Base-by-base conservation (phyloP, 2,113 vertebrate species). In the Oreochromis spilurus region DNA sequence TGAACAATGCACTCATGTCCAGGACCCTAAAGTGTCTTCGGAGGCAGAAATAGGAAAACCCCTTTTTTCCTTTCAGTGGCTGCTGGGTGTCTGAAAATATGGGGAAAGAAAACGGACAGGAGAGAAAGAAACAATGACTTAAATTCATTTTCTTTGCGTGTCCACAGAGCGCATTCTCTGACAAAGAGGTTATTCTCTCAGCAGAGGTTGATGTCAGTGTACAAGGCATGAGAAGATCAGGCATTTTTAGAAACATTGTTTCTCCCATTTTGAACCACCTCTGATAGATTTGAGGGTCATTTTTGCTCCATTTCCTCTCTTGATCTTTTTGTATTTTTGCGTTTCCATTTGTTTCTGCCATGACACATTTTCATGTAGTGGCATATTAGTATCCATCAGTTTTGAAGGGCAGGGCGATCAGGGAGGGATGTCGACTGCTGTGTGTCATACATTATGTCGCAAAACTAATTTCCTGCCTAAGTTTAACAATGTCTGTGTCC, bases 401-500 rank as follows among this genome's bases (percentile, higher is more conserved):
- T 92, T 88, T 96, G 94, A 96, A 95, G 95, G 93, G 93, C 95
- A 91, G 81, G 43, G 84, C 57, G 87, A 89, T 92, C 90, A 81
- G 88, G 60, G 80, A 88, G 91, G 53, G 84, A 84, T 77, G 72
- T 34, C 45, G 45, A 77, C 72, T 52, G 45, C 45, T 85, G 88
- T 31, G 58, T 92, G 87, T 91, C 87, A 82, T 94, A 94, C 87
- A 92, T 94, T 94, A 92, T 85, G 85, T 83, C 84, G 26, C 65
- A 77, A 82, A 94, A 90, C 92, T 92, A 87, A 93, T 95, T 94
- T 92, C 83, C 93, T 93, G 85, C 67, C 90, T 31, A 65, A 81
- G 55, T 93, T 95, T 94, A 93, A 93, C 90, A 91, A 88, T 85
- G 75, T 91, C 87, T 92, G 79, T 87, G 92, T 94, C 93, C 94